Conservation (phyloP, 2,113 vertebrate species). For the Cryptomyrus ogoouensis region DNA sequence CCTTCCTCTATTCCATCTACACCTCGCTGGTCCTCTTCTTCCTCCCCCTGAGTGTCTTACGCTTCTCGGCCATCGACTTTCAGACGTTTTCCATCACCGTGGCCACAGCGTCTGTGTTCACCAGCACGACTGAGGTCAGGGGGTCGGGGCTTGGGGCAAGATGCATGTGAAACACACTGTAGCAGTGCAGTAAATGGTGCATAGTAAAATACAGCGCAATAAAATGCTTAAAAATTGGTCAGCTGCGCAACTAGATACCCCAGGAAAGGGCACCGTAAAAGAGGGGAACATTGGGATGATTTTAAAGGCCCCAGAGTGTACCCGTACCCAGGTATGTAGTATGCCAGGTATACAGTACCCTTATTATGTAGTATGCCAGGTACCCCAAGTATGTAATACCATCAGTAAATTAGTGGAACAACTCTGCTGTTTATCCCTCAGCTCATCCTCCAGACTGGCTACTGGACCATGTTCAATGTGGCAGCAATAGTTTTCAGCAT, state of each 20-base stretch:
- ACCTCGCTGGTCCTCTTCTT: constrained; percentile 76
- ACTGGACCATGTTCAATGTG: constrained; percentile 69
- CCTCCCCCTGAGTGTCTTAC: constrained; percentile 58
- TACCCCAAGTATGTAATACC: background rate
- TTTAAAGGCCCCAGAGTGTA: background rate
- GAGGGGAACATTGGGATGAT: background rate
- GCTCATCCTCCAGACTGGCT: constrained; percentile 65
- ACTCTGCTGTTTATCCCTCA: constrained; percentile 39
- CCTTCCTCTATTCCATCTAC: constrained; percentile 63
- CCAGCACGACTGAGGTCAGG: constrained; percentile 68
- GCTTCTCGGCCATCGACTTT: constrained; percentile 55
- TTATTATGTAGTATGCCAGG: background rate
- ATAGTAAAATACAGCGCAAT: background rate
- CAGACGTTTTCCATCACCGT: constrained; percentile 74
- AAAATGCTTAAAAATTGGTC: background rate
- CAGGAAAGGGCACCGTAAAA: background rate
- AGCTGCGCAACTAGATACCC: background rate
- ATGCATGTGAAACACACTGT: background rate
- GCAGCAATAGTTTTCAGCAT: constrained; percentile 58
- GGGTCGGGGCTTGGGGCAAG: background rate
- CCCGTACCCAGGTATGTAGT: too few species aligned
- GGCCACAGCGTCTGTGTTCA: constrained; percentile 62
- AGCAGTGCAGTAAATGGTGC: background rate
- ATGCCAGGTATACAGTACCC: too few species aligned
- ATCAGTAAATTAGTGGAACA: background rate